phyloP scores from a whole-genome alignment of 1,140 invertebrate genomes.

The Drosophila seguyi region DNA sequence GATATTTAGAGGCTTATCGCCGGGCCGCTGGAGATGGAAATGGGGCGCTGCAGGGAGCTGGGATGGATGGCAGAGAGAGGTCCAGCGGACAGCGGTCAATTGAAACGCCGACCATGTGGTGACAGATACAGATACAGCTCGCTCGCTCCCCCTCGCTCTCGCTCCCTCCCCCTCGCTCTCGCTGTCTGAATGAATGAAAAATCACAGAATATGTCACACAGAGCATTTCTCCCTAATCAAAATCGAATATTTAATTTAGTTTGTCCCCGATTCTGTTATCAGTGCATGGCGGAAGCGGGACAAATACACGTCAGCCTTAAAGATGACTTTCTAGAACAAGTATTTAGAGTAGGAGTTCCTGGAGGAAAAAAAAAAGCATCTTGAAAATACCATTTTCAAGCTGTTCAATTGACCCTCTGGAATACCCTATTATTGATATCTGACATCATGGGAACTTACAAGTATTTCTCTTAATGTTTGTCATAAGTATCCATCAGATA shows the following conservation, averaged over 20 bases:
- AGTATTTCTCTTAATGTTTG: not conserved
- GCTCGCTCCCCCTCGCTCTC: too few relatives aligned
- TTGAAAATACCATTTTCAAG: not conserved
- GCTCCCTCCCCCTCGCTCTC: not conserved
- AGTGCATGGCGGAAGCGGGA: slow-evolving; percentile 63
- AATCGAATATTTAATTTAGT: slow-evolving; percentile 57
- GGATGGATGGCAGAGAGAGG: not conserved
- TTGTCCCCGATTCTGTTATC: slow-evolving; percentile 72
- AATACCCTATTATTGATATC: not conserved
- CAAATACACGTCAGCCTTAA: slow-evolving; percentile 65
- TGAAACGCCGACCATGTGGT: slow-evolving; percentile 41
- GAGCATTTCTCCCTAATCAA: slow-evolving; percentile 73
- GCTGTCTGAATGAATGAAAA: slow-evolving; percentile 17
- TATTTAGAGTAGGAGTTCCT: not conserved
- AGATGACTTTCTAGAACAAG: slow-evolving; percentile 13
- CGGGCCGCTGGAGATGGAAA: slow-evolving; percentile 15
- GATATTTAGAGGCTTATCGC: slow-evolving; percentile 69
- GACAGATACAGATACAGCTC: slow-evolving; percentile 23
- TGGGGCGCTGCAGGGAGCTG: slow-evolving; percentile 15
- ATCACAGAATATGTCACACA: slow-evolving; percentile 34
- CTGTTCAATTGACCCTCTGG: not conserved
- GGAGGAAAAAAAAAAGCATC: not conserved
- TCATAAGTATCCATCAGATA: slow-evolving; percentile 1
- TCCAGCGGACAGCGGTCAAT: slow-evolving; percentile 38
- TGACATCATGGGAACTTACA: not conserved